These are phyloP conservation scores for Rhopalosiphum padi DNA, from an alignment of 1,140 invertebrate genomes.

Conservation along the genomic window DNA sequence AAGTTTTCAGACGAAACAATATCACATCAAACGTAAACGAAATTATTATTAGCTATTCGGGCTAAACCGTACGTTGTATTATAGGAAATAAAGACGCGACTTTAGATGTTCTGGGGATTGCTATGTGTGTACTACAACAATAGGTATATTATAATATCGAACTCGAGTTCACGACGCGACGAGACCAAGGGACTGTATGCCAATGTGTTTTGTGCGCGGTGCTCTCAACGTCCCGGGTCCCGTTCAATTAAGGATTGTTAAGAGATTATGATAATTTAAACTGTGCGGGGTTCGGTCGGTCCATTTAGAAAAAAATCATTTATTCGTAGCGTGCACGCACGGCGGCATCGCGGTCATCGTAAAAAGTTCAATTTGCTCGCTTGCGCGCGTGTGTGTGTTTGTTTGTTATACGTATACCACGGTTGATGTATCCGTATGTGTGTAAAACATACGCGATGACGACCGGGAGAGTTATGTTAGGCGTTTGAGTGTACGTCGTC, in stretches of 20 bases:
- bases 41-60: background rate
- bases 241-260: conserved; percentile 57
- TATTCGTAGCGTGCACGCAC: background rate
- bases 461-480: background rate
- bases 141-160: background rate
- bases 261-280: conserved; percentile 58
- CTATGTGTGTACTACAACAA: background rate
- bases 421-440: background rate
- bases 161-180: background rate
- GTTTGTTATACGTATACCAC: background rate
- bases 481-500: background rate
- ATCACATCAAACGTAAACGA: background rate
- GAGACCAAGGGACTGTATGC: conserved; percentile 17
- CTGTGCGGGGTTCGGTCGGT: conserved; percentile 19
- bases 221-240: background rate
- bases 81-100: background rate
- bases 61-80: background rate
- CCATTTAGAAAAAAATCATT: background rate
- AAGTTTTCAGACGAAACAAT: background rate
- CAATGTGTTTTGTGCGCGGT: background rate
- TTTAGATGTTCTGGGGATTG: background rate
- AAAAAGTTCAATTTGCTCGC: background rate
- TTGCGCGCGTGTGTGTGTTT: background rate
- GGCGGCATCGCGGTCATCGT: background rate
- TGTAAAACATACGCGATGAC: background rate